Evolutionary conservation across 1,140 invertebrate genomes (phyloP).

Genomic region (Cryptotermes secundus): DNA sequence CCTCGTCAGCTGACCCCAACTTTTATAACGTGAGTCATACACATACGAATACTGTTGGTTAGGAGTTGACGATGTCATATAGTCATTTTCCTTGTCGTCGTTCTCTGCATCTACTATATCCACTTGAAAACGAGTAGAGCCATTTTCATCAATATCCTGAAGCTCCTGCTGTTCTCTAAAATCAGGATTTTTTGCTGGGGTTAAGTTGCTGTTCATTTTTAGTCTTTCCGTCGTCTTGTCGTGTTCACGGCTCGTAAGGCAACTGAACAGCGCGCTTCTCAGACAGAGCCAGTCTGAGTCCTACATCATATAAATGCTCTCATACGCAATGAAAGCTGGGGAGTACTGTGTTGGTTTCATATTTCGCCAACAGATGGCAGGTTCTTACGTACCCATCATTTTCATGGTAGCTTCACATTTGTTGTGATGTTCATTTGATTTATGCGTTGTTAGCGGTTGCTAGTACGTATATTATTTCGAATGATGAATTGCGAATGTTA

Average conservation of each 20-base stretch:
- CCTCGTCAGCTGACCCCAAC: constrained; percentile 54
- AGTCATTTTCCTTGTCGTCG: constrained; percentile 19
- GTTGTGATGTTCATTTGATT: background rate
- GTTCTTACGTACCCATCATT: background rate
- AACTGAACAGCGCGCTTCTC: constrained; percentile 25
- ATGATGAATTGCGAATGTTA: too few relatives aligned
- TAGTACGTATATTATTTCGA: too few relatives aligned
- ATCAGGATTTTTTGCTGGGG: background rate
- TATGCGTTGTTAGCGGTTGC: too few relatives aligned
- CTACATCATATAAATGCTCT: background rate
- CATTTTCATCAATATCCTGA: constrained; percentile 39
- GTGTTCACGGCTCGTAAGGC: background rate
- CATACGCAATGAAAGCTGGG: background rate
- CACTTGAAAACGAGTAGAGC: constrained; percentile 47
- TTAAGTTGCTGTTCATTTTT: constrained; percentile 13
- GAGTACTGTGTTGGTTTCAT: background rate
- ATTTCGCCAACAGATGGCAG: background rate
- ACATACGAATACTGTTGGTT: constrained; percentile 38
- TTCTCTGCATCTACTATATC: constrained; percentile 44
- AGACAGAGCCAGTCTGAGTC: background rate
- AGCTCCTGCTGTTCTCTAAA: constrained; percentile 35
- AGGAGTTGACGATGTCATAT: background rate
- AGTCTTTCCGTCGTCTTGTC: background rate
- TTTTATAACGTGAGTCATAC: constrained; percentile 54
- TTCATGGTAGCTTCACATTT: background rate